Base-by-base conservation (phyloP, 2,797 vertebrate species). In the Pelobates cultripes region DNA sequence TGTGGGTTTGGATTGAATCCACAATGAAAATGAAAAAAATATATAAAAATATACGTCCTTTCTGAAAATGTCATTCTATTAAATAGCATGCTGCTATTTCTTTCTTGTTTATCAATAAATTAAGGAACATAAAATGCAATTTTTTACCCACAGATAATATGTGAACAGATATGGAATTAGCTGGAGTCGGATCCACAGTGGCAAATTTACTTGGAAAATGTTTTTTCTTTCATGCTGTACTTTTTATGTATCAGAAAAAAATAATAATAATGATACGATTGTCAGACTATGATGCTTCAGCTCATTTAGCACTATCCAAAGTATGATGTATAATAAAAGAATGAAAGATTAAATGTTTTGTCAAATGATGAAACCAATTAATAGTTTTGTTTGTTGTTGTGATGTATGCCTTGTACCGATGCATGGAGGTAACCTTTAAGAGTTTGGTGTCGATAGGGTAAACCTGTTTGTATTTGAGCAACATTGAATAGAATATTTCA, bases 401-500 rank as follows among this genome's bases (percentile, higher is more conserved):
- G 57, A 71, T 71, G 72, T 83, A 79, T 74, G 76, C 71, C 71
- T 79, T 83, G 76, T 84, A 70, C 67, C 72, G 44, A 55, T 84
- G 82, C 82, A 84, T 79, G 81, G 77, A 63, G 66, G 74, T 79
- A 75, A 43, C 13, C 72, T 70, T 63, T 66, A 77, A 53, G 69
- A 78, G 51, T 84, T 75, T 79, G 82, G 82, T 75, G 82, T 84
- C 67, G 41, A 73, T 83, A 66, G 61, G 76, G 81, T 83, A 70
- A 83, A 70, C 10, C 61, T 47, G 47, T 75, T 44, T 70, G 81
- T 83, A 63, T 73, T 78, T 4, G 43, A 63, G 43, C 70, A 43
- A 57, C 64, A 69, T 78, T 73, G 40, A 70, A 83, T 73, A 51
- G 53, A 63, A 74, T 51, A 47, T 57, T 66, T 69, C 76, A 74